These are phyloP conservation scores for Hyperopisus bebe DNA, from an alignment of 2,113 vertebrate genomes.

Conservation along the genomic window DNA sequence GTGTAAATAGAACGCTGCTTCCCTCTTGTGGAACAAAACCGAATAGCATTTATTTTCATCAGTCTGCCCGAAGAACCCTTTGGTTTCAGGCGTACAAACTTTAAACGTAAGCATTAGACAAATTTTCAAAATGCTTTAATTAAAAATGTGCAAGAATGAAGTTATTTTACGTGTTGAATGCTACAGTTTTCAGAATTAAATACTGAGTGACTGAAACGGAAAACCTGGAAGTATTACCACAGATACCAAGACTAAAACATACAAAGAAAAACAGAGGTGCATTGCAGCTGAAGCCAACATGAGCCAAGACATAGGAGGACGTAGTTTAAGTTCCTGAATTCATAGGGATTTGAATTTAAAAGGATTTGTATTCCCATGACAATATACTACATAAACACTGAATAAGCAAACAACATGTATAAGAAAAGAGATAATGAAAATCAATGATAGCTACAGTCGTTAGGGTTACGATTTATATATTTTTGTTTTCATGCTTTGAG, in stretches of 20 bases:
- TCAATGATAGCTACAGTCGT: not conserved
- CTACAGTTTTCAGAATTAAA: not conserved
- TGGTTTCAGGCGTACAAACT: not conserved
- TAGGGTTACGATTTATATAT: not conserved
- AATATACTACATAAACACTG: not conserved
- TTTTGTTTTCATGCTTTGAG: not conserved
- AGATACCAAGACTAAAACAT: not conserved
- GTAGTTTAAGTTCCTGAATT: not conserved
- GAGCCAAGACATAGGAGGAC: not conserved
- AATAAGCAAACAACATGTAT: not conserved
- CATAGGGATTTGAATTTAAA: not conserved
- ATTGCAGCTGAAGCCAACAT: not conserved
- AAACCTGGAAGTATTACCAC: not conserved
- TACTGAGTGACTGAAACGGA: not conserved
- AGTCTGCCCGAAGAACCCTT: not conserved
- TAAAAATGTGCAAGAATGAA: not conserved
- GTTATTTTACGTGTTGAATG: not conserved
- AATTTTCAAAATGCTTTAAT: not conserved
- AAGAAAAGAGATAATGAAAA: not conserved
- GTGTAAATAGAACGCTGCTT: constrained; percentile 28
- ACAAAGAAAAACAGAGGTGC: not conserved
- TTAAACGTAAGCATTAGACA: not conserved
- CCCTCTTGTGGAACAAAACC: constrained; percentile 47
- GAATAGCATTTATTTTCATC: not conserved
- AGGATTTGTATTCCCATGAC: not conserved